phyloP scores from a whole-genome alignment of 1,140 invertebrate species.

The Tetragonula clypearis region DNA sequence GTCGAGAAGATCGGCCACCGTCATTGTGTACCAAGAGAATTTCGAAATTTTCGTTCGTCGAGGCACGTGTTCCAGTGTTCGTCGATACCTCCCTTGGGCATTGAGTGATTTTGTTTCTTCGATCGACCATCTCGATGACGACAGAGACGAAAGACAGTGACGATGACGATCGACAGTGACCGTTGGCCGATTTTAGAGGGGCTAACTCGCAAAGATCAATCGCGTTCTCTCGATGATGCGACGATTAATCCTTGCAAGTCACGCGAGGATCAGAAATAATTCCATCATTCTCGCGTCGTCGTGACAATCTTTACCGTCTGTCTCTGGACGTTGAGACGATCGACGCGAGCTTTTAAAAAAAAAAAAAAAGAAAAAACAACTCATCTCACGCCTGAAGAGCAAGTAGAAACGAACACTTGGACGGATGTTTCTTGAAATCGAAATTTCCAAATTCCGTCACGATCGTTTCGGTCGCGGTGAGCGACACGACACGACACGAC shows the following conservation, averaged over 20 bases:
- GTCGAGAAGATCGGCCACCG: not conserved
- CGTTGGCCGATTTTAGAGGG: not conserved
- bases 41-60: not conserved
- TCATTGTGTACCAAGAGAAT: not conserved
- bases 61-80: not conserved
- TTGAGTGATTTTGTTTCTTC: constrained; percentile 30
- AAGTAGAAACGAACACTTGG: too few species aligned
- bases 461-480: not conserved
- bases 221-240: not conserved
- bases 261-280: too few species aligned
- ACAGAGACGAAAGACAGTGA: not conserved
- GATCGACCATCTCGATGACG: not conserved
- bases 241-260: not conserved
- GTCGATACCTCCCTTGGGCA: not conserved
- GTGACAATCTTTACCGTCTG: too few species aligned
- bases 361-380: too few species aligned
- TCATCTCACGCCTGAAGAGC: too few species aligned
- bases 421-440: not conserved
- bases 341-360: too few species aligned
- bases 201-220: constrained; percentile 26
- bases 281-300: too few species aligned
- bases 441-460: not conserved
- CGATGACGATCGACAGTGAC: not conserved
- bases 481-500: not conserved
- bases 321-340: too few species aligned